phyloP scores from a whole-genome alignment of 2,888 invertebrate genomes.

The Drosophila conformis region DNA sequence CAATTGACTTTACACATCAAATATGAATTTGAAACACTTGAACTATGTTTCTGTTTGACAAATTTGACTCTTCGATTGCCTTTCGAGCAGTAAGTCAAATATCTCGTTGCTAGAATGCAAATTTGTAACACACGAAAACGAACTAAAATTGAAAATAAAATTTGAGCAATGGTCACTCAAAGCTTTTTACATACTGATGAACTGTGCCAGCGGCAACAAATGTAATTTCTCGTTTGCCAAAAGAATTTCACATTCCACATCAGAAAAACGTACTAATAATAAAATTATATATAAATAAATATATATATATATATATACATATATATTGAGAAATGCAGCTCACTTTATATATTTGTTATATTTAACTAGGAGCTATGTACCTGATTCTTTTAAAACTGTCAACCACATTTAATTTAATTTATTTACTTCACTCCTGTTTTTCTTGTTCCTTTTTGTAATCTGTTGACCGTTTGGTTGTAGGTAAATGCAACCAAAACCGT shows the following conservation, averaged over 20 bases:
- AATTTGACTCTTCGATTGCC: constrained; percentile 1
- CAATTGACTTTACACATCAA: constrained; percentile 19
- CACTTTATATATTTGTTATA: background rate
- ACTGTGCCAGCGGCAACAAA: background rate
- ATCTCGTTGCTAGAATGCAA: constrained; percentile 7
- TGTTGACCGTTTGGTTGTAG: constrained; percentile 39
- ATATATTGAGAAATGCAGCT: background rate
- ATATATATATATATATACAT: too few species aligned
- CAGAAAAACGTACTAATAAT: too few species aligned
- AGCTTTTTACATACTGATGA: background rate
- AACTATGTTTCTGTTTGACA: background rate
- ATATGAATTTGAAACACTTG: background rate
- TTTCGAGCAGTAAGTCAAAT: constrained; percentile 2
- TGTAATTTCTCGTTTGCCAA: background rate
- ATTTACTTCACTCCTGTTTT: constrained; percentile 11
- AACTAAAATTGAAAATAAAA: background rate
- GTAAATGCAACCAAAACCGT: constrained; percentile 33
- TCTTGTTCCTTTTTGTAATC: constrained; percentile 27
- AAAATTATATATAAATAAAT: too few species aligned
- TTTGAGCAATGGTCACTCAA: background rate
- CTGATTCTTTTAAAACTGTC: background rate
- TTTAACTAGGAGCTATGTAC: background rate
- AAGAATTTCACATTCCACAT: background rate
- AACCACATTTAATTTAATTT: background rate
- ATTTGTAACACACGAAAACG: constrained; percentile 10